phyloP scores from a whole-genome alignment of 1,140 invertebrate species.

The Oryzaephilus surinamensis region DNA sequence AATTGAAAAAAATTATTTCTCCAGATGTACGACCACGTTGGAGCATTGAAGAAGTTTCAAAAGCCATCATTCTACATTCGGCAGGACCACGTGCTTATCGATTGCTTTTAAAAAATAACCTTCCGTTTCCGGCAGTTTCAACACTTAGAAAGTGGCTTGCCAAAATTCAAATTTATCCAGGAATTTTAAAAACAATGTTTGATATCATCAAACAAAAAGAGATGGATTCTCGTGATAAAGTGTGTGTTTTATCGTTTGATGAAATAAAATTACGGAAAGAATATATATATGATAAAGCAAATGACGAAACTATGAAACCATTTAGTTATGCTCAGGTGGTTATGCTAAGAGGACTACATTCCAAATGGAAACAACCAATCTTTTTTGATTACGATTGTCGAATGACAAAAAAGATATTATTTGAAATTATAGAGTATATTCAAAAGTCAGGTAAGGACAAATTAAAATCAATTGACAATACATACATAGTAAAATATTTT shows the following conservation, averaged over 20 bases:
- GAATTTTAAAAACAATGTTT: slow-evolving; percentile 6
- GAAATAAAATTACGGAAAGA: too few relatives aligned
- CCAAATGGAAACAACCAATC: too few relatives aligned
- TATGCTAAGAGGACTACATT: slow-evolving; percentile 15
- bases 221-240: slow-evolving; percentile 1
- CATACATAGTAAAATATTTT: too few relatives aligned
- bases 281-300: too few relatives aligned
- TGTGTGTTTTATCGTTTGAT: slow-evolving; percentile 11
- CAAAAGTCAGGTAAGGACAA: too few relatives aligned
- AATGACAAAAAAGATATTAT: slow-evolving; percentile 26
- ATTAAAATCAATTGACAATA: too few relatives aligned
- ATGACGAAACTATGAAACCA: slow-evolving; percentile 6
- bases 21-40: background rate
- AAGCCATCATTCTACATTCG: slow-evolving; percentile 4
- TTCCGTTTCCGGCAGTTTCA: slow-evolving; percentile 7
- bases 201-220: background rate
- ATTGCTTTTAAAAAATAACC: slow-evolving; percentile 7
- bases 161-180: slow-evolving; percentile 9
- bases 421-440: too few relatives aligned
- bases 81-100: slow-evolving; percentile 4
- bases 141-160: slow-evolving; percentile 2
- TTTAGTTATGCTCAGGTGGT: slow-evolving; percentile 7
- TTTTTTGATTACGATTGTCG: slow-evolving; percentile 24
- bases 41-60: slow-evolving; percentile 4
- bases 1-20: too few relatives aligned